Evolutionary conservation across 2,113 vertebrate species (phyloP), one percentile per base, ranked within the genome.

Genomic region (Engystomops pustulosus): DNA sequence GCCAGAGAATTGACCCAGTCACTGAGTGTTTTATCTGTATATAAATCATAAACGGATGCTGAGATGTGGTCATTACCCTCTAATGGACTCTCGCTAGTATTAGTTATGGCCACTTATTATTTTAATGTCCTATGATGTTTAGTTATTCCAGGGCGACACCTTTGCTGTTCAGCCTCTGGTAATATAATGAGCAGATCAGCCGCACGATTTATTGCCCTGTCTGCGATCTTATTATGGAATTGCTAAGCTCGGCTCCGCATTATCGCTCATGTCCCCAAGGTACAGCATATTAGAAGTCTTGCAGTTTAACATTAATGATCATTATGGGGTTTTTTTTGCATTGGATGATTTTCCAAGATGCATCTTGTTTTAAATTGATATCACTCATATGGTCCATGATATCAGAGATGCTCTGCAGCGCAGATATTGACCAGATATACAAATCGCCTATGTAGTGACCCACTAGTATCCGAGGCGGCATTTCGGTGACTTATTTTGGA

Each of bases 281-380:
- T 69, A 34, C n/a, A 17, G 53, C 32, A 53, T 38, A 68, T 67
- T 15, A 68, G 45, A 51, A 67, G 67, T 68, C 60, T 49, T 51
- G 44, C 60, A 68, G 20, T 80, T 45, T 47, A 34, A 80, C 41
- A 51, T 79, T 44, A 60, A 60, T 60, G 34, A 79, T 79, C 36
- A 41, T 79, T 60, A 44, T 79, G 62, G n/a, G n/a, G n/a, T n/a
- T n/a, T 67, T 67, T 79, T 55, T 18, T 76, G 25, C 72, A 34
- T 34, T 51, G 18, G 17, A 2, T 18, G 51, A 11, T 76, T 76
- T 53, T 53, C 27, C 25, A 49, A 30, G 6, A 49, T 49, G 70
- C 41, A 17, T 53, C 14, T 49, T 49, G 44, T 74, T 74, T 30
- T 18, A 74, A 17, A 49, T 74, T 74, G 25, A 20, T 45, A 49